Base-by-base conservation (phyloP, 2,888 invertebrate species). In the Drosophila stalkeri region DNA sequence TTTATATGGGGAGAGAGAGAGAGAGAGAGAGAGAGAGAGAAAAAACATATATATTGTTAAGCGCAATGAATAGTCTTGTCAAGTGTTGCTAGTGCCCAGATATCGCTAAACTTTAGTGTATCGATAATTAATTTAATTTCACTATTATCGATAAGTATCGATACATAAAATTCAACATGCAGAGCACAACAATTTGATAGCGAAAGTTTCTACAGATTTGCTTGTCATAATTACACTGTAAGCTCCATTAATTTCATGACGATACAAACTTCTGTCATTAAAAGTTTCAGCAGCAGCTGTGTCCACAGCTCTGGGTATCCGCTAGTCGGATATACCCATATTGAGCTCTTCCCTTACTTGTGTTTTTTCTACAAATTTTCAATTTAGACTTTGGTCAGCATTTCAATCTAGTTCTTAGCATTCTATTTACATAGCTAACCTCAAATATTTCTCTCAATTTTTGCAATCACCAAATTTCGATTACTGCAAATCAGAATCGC, bases 391-490 rank as follows among this genome's bases (percentile, higher is more conserved):
- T 0, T 51, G 52, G 16, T 23, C 14, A 54, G 23, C 37, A 9
- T 37, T 54, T 37, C 20, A 37, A 54, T 54, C 14, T 11, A 23
- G 20, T 37, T 23, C 18, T 33, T 20, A 18, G 33, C 18, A 35
- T 51, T 12, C 37, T 20, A 14, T 23, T 37, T 54, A 23, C 52
- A 37, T 23, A 37, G 52, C 52, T 4, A 37, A 23, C 37, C 52
- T 20, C 52, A 37, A 20, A 52, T 35, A 52, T 54, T 37, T 2
- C 23, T 12, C 27, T 55, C 18, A 37, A 6, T 44, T 54, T 44
- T 44, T 31, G 61, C 46, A 46, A 43, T 44, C 23, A 39, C 8
- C 23, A 66, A 56, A 14, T 14, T 51, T 51, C 14, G 51, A 51
- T 51, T 49, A 18, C 14, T 43, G 44, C 35, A 41, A 68, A 35